These are phyloP conservation scores for Stichopus chloronotus DNA, from an alignment of 35 echinoderm and acorn worm species.

Conservation along the genomic window DNA sequence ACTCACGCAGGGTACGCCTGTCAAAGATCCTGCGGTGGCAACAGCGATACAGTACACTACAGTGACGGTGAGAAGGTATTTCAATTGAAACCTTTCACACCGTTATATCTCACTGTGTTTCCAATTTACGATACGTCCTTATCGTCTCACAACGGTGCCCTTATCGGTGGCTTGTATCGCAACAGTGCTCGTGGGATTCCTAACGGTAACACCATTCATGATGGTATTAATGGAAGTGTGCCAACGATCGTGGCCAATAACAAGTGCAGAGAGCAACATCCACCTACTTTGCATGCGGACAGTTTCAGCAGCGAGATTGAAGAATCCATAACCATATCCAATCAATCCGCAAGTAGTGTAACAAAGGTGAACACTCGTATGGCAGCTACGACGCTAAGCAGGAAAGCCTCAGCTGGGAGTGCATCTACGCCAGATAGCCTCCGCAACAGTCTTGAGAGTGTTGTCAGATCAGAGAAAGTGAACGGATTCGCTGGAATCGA, in stretches of 20 bases:
- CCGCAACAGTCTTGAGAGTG: constrained; percentile 35
- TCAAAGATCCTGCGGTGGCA: constrained; percentile 89
- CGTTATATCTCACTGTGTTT: constrained; percentile 88
- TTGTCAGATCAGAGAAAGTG: neutral
- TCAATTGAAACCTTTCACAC: constrained; percentile 92
- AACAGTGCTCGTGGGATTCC: constrained; percentile 41
- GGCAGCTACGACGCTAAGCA: constrained; percentile 52
- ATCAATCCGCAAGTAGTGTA: constrained; percentile 64
- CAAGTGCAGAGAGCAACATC: neutral
- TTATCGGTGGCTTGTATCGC: constrained; percentile 38
- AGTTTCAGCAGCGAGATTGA: constrained; percentile 45
- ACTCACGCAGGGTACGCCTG: constrained; percentile 74
- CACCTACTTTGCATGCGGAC: neutral
- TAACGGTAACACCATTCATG: constrained; percentile 24
- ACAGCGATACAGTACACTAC: constrained; percentile 80
- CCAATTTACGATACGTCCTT: constrained; percentile 63
- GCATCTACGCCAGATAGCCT: neutral
- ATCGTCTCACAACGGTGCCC: constrained; percentile 19
- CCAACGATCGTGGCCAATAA: neutral
- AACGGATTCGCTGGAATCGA: constrained; percentile 32
- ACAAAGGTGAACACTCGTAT: constrained; percentile 81
- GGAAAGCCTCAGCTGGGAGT: constrained; percentile 48
- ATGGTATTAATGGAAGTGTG: constrained; percentile 29
- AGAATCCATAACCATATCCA: constrained; percentile 58
- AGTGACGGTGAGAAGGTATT: constrained; percentile 87